phyloP scores from a whole-genome alignment of 2,113 vertebrate species.

The Rhineura floridana region DNA sequence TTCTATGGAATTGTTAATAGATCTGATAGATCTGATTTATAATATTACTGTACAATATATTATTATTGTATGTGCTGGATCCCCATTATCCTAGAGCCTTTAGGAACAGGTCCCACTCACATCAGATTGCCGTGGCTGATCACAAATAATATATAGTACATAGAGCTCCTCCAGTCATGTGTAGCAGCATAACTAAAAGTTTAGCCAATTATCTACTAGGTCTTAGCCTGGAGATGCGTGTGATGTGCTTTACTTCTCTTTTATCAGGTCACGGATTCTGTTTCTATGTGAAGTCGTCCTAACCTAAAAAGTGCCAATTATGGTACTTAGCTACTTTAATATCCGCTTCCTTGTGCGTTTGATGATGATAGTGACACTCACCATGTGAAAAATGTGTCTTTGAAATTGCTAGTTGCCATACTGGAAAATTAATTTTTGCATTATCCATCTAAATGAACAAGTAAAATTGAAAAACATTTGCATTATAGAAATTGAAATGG shows the following conservation, averaged over 20 bases:
- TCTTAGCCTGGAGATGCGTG: not conserved
- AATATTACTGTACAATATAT: not conserved
- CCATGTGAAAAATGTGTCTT: not conserved
- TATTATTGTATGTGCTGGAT: not conserved
- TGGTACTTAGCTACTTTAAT: not conserved
- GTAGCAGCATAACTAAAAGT: not conserved
- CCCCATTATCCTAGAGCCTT: too few species aligned
- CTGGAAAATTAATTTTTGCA: not conserved
- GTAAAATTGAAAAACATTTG: not conserved
- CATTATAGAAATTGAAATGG: too few species aligned
- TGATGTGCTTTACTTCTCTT: not conserved
- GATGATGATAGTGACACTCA: not conserved
- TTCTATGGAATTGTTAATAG: not conserved
- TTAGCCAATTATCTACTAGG: not conserved
- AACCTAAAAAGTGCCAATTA: not conserved
- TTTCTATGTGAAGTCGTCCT: not conserved
- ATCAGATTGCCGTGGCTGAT: not conserved
- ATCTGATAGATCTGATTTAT: not conserved
- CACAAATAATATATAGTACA: not conserved
- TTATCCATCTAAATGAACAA: not conserved
- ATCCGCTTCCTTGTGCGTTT: not conserved
- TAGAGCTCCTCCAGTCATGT: not conserved
- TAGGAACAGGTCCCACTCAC: not conserved
- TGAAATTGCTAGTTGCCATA: not conserved
- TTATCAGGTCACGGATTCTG: not conserved